These are phyloP conservation scores for Capra hircus DNA, from an alignment of 2,113 vertebrate species.

Conservation along the genomic window DNA sequence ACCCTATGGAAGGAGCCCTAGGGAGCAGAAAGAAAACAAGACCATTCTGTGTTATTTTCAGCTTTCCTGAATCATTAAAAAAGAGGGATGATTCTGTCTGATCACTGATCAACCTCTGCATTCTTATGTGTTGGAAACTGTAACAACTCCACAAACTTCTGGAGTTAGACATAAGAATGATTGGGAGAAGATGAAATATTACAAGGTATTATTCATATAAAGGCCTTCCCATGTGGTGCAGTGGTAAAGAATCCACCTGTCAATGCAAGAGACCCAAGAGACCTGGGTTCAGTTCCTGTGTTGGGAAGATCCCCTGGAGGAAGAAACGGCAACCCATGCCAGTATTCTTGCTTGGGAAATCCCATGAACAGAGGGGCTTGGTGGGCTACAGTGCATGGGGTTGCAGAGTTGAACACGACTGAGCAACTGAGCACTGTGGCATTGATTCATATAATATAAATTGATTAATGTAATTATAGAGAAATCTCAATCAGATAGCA, in stretches of 20 bases:
- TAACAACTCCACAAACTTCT: neutral
- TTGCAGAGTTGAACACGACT: fast-evolving
- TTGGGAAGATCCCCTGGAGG: neutral
- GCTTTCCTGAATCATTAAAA: neutral
- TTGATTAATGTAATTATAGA: neutral
- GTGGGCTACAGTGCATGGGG: neutral
- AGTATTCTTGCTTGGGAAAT: neutral
- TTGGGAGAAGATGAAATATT: neutral
- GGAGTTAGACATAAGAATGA: neutral
- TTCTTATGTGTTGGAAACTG: neutral
- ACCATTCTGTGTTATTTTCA: neutral
- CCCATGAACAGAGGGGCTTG: neutral
- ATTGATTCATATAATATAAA: neutral
- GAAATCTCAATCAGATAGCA: neutral
- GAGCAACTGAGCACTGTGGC: neutral
- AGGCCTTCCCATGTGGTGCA: neutral
- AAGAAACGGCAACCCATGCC: neutral
- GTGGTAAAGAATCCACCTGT: neutral
- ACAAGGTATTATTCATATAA: neutral
- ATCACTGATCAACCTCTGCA: neutral
- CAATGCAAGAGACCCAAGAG: neutral
- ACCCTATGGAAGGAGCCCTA: neutral
- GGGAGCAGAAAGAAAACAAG: neutral
- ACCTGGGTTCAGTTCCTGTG: neutral
- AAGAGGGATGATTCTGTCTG: neutral